A percentile compares a stretch with the other conserved stretches of the same genome.
phyloP scores from a whole-genome alignment of 2,888 invertebrate genomes.

The Parasteatoda lunata region DNA sequence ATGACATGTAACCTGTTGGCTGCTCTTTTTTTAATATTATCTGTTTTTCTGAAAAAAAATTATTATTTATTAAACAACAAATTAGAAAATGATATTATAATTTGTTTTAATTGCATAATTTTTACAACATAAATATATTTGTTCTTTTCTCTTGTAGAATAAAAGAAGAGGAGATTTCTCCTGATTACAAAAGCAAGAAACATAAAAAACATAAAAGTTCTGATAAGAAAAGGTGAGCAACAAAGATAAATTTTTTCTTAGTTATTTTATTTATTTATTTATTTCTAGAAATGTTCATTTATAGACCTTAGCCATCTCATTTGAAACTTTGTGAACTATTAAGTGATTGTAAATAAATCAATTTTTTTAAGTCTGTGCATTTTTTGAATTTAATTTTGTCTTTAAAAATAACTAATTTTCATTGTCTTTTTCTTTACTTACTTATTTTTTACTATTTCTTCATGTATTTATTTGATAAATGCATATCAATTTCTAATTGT shows the following conservation, averaged over 20 bases:
- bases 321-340: no score
- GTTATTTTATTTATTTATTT: no score
- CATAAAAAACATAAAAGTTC: slow-evolving; percentile 53
- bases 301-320: no score
- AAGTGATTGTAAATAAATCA: no score
- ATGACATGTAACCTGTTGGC: no score
- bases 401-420: no score
- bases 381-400: no score
- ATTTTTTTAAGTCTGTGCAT: no score
- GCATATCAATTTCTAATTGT: no score
- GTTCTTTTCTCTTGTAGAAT: neutral
- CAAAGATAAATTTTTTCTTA: neutral
- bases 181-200: slow-evolving; percentile 47
- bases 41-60: neutral
- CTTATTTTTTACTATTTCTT: neutral
- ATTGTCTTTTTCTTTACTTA: neutral
- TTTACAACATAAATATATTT: neutral
- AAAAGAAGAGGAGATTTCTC: neutral
- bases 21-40: neutral
- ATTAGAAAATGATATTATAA: no score
- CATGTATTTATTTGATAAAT: neutral
- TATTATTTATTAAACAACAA: neutral
- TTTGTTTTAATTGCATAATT: no score
- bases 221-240: slow-evolving; percentile 29
- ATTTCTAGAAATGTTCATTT: no score